These are phyloP conservation scores for Zophobas morio DNA, from an alignment of 1,140 invertebrate genomes.

Conservation along the genomic window DNA sequence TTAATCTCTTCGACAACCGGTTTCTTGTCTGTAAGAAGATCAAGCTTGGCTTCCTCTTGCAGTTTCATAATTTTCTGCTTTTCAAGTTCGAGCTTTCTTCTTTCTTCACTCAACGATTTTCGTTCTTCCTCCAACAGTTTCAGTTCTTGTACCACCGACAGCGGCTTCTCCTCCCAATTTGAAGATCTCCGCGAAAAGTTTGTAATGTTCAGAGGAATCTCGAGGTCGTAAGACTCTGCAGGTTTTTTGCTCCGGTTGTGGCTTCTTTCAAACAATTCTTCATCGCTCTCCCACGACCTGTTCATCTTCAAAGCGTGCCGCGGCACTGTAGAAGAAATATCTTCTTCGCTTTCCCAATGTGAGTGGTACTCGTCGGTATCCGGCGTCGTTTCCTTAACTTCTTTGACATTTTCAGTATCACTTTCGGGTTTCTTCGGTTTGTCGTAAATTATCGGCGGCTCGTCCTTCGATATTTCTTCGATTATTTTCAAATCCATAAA, in stretches of 20 bases:
- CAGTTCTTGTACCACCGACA: conserved; percentile 27
- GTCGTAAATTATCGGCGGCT: background rate
- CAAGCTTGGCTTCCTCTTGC: conserved; percentile 8
- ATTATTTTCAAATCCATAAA: background rate
- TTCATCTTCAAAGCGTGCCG: conserved; percentile 47
- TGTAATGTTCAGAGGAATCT: conserved; percentile 65
- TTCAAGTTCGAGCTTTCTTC: conserved; percentile 50
- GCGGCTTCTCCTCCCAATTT: conserved; percentile 36
- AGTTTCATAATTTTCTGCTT: conserved; percentile 23
- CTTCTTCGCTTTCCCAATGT: conserved; percentile 58
- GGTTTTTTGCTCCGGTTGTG: conserved; percentile 20
- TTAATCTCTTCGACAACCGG: background rate
- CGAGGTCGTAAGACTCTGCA: conserved; percentile 44
- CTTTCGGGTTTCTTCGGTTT: conserved; percentile 21
- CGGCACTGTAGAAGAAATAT: conserved; percentile 5
- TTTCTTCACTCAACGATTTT: conserved; percentile 53
- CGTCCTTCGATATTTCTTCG: conserved; percentile 10
- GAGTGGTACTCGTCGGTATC: conserved; percentile 63
- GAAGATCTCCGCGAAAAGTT: conserved; percentile 45
- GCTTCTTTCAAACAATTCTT: conserved; percentile 53
- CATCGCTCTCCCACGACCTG: conserved; percentile 63
- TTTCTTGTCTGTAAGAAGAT: conserved; percentile 10
- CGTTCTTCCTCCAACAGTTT: conserved; percentile 52
- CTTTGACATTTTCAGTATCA: background rate
- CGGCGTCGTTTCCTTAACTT: conserved; percentile 48